These are phyloP conservation scores for Pseudorectes ferrugineus DNA, from an alignment of 2,113 vertebrate species.

Conservation along the genomic window DNA sequence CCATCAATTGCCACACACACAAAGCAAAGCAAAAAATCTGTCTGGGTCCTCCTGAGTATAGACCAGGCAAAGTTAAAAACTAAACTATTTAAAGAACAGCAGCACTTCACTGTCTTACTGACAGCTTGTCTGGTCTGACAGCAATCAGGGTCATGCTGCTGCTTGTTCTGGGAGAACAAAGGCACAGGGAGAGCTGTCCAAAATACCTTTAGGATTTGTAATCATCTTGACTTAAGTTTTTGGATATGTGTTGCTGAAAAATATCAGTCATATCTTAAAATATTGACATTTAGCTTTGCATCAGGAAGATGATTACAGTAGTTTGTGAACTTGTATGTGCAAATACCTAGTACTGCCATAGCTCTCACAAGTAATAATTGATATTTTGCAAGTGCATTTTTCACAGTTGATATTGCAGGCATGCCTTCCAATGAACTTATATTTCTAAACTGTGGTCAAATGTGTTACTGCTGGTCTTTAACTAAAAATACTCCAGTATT, in stretches of 20 bases:
- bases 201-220: neutral
- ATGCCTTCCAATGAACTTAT: neutral
- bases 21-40: neutral
- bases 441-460: neutral
- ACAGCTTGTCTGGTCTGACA: neutral
- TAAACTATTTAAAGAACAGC: neutral
- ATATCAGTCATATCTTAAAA: neutral
- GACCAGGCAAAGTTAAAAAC: neutral
- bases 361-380: neutral
- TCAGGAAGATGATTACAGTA: neutral
- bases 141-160: neutral
- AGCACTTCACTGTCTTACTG: neutral
- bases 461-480: neutral
- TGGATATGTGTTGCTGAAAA: neutral
- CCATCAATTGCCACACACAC: neutral
- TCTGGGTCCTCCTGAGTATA: neutral
- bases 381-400: neutral
- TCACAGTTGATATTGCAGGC: neutral
- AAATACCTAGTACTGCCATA: neutral
- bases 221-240: neutral
- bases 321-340: neutral
- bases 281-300: neutral
- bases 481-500: neutral
- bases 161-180: neutral
- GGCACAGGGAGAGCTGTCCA: neutral